phyloP scores from a whole-genome alignment of 2,888 invertebrate species.

The Nomada fucata region DNA sequence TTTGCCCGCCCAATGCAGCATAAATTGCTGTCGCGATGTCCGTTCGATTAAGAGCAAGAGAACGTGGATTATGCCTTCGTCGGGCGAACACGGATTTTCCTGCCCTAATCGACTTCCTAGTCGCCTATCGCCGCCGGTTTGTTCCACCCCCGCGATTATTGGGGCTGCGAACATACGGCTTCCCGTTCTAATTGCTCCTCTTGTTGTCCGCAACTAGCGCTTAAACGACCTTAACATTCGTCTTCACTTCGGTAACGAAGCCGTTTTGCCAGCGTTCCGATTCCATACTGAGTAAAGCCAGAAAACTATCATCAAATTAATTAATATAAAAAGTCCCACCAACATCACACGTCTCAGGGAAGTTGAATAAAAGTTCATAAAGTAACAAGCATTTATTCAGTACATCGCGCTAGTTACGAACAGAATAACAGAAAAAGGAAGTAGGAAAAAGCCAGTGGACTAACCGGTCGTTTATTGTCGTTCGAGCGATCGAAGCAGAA shows the following conservation, averaged over 20 bases:
- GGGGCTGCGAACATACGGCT: conserved; percentile 62
- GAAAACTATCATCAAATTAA: not conserved
- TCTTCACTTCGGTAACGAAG: not conserved
- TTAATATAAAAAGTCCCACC: not conserved
- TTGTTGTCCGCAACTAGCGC: conserved; percentile 52
- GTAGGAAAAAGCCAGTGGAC: not conserved
- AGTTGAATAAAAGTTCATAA: too few species aligned
- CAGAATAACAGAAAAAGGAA: not conserved
- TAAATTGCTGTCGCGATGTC: conserved; percentile 20
- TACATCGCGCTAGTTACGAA: not conserved
- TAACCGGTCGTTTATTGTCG: conserved; percentile 50
- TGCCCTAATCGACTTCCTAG: conserved; percentile 66
- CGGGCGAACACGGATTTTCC: conserved; percentile 45
- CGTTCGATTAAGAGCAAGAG: conserved; percentile 47
- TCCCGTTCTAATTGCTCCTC: conserved; percentile 65
- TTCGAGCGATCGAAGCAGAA: conserved; percentile 40
- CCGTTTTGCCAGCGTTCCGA: too few species aligned
- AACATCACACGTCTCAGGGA: too few species aligned
- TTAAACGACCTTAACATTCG: conserved; percentile 48
- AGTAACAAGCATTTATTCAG: too few species aligned
- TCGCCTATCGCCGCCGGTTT: conserved; percentile 61
- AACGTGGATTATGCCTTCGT: conserved; percentile 52
- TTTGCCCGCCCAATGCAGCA: not conserved
- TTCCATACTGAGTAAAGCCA: not conserved
- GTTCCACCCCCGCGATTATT: conserved; percentile 59